Base-by-base conservation (phyloP, 2,797 vertebrate species). In the Staurois parvus region DNA sequence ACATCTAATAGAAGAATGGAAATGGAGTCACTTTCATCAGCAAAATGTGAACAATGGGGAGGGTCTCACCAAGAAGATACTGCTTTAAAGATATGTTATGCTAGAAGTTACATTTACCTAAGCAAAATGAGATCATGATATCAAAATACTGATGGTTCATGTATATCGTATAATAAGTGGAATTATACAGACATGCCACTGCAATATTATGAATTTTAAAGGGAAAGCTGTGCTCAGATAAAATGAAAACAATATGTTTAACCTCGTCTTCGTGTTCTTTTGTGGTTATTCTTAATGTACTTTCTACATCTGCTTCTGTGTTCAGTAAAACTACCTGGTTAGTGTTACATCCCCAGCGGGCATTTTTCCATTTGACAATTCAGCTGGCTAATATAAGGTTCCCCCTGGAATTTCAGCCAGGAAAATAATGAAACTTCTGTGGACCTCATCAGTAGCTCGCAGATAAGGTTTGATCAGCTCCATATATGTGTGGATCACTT, bases 261-360 rank as follows among this genome's bases (percentile, higher is more conserved):
- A 13, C 59, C 59, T 26, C 8, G 11, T 64, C 59, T 26, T 26
- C 24, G 9, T 64, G 5, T 64, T 64, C 24, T 64, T 64, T 26
- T 64, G 59, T 64, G 59, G 59, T 26, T 24, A 64, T 26, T 26
- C n/a, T 3, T 26, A 24, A 64, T 64, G n/a, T 64, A 24, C 56
- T 26, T 64, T 64, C 59, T 64, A 64, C n/a, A 26, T 64, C 59
- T 64, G 59, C 59, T 64, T 64, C n/a, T 64, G 59, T 64, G 24
- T n/a, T 64, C 59, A 64, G 24, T 64, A 64, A 64, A 24, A 26
- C 9, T 64, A 64, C 59, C 59, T 64, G 59, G 59, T 26, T 64
- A 64, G 59, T 64, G 59, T 64, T 64, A 64, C 59, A 64, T 64
- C 59, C 24, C 59, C 24, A n/a, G 59, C 59, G 8, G 24, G 24